phyloP scores from a whole-genome alignment of 1,140 invertebrate species.

The Papilio aristodemus region DNA sequence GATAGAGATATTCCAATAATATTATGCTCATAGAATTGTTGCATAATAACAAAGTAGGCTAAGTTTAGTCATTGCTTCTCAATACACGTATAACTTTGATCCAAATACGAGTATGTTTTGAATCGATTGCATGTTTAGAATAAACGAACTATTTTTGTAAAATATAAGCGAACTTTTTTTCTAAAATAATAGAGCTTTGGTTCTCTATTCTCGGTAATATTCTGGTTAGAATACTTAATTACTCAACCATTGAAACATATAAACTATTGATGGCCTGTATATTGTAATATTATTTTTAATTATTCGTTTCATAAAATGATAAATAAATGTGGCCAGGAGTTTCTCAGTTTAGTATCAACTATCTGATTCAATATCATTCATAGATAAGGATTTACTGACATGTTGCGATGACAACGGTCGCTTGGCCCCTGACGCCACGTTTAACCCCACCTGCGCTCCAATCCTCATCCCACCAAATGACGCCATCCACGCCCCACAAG shows the following conservation, averaged over 20 bases:
- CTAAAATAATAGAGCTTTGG: too few species aligned
- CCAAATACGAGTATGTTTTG: neutral
- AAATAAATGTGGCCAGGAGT: neutral
- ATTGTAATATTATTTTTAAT: too few species aligned
- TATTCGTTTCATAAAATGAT: neutral
- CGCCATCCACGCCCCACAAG: conserved; percentile 85
- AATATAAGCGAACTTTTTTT: too few species aligned
- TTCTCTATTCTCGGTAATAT: too few species aligned
- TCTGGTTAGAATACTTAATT: too few species aligned
- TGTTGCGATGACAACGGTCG: conserved; percentile 87
- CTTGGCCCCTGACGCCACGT: conserved; percentile 75
- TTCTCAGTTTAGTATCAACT: neutral
- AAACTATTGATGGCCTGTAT: too few species aligned
- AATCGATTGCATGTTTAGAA: too few species aligned
- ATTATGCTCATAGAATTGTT: neutral
- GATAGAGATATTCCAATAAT: neutral
- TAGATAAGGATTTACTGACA: conserved; percentile 84
- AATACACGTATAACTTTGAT: too few species aligned
- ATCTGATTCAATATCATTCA: conserved; percentile 27
- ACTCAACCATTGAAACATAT: too few species aligned
- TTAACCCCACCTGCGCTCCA: conserved; percentile 88
- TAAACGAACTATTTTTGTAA: too few species aligned
- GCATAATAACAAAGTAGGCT: neutral
- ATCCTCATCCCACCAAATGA: conserved; percentile 92
- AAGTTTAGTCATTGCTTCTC: too few species aligned